Conservation (phyloP, 1,140 invertebrate species). For the Teleopsis dalmanni region DNA sequence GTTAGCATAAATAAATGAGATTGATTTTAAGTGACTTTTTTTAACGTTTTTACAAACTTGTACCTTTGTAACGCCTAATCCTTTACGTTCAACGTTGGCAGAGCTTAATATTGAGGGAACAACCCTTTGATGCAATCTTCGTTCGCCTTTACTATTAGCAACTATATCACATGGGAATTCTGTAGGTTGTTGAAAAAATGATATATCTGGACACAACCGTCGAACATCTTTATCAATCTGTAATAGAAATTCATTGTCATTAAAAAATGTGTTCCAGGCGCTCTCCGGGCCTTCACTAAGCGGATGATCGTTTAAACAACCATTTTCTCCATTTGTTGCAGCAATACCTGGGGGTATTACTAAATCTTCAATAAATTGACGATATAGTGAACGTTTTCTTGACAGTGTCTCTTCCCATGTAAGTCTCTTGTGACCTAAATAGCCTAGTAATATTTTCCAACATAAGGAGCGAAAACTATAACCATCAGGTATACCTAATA, state of each 20-base stretch:
- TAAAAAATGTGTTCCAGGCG: slow-evolving; percentile 86
- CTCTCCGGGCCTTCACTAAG: slow-evolving; percentile 90
- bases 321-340: slow-evolving; percentile 49
- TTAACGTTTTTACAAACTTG: not conserved
- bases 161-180: slow-evolving; percentile 75
- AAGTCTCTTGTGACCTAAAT: slow-evolving; percentile 60
- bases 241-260: slow-evolving; percentile 85
- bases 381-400: slow-evolving; percentile 68
- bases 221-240: slow-evolving; percentile 98
- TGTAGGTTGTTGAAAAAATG: slow-evolving; percentile 87
- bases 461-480: slow-evolving; percentile 65
- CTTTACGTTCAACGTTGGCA: slow-evolving; percentile 79
- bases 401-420: slow-evolving; percentile 58
- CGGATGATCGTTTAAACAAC: slow-evolving; percentile 67
- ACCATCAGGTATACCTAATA: slow-evolving; percentile 73
- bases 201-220: slow-evolving; percentile 90
- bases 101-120: slow-evolving; percentile 77
- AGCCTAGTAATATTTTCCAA: slow-evolving; percentile 79
- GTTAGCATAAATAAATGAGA: slow-evolving; percentile 13
- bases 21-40: too few species aligned
- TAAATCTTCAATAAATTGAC: slow-evolving; percentile 80
- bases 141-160: slow-evolving; percentile 62
- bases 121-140: slow-evolving; percentile 78
- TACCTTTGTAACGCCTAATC: slow-evolving; percentile 84
- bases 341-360: slow-evolving; percentile 66